phyloP scores from a whole-genome alignment of 2,113 vertebrate genomes.

The Brachyistius frenatus region DNA sequence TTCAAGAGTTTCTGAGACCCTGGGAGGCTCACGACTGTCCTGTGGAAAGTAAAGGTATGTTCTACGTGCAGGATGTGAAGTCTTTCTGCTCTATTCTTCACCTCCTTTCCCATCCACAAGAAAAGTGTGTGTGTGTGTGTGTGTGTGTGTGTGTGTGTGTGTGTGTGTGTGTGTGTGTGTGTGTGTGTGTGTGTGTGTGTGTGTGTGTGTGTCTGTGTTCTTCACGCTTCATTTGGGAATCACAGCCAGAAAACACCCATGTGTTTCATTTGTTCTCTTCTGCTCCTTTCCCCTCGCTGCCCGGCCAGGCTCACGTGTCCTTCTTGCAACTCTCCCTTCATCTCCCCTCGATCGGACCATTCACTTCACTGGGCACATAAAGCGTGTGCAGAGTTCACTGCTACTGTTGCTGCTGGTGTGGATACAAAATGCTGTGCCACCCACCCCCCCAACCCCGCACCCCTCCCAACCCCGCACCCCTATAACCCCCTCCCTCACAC shows the following conservation, averaged over 20 bases:
- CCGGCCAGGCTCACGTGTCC: conserved; percentile 50
- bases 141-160: conserved; percentile 12
- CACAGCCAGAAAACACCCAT: conserved; percentile 62
- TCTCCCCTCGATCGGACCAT: conserved; percentile 40
- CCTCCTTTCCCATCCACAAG: background rate
- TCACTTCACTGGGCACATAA: conserved; percentile 45
- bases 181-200: conserved; percentile 28
- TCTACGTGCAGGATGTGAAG: background rate
- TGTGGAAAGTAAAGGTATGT: conserved; percentile 7
- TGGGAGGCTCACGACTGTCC: background rate
- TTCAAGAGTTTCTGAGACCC: conserved; percentile 13
- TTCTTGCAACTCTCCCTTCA: conserved; percentile 20
- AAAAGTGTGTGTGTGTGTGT: conserved; percentile 37
- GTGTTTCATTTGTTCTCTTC: conserved; percentile 47
- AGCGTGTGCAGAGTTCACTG: conserved; percentile 36
- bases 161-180: conserved; percentile 47
- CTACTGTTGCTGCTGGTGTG: conserved; percentile 24
- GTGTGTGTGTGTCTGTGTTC: conserved; percentile 46
- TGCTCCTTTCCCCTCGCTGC: conserved; percentile 9
- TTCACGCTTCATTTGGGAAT: conserved; percentile 70
- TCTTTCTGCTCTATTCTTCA: conserved; percentile 17
- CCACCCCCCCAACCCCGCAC: conserved; percentile 3
- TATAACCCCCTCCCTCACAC: background rate
- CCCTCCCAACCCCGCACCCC: conserved; percentile 4
- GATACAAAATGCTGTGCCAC: conserved; percentile 25